phyloP scores from a whole-genome alignment of 2,888 invertebrate genomes.

The Hybos culiciformis region DNA sequence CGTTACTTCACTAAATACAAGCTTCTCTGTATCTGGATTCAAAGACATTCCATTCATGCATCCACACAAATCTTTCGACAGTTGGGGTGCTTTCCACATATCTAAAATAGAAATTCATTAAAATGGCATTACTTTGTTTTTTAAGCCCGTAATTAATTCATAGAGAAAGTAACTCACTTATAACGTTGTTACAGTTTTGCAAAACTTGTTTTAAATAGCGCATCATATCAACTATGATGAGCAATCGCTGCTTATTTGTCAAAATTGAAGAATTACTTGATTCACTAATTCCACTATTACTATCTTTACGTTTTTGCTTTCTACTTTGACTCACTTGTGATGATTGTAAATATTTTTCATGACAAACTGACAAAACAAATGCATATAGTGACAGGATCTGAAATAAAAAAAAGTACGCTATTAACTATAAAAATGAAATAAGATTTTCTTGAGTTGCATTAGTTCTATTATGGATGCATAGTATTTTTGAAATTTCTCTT shows the following conservation, averaged over 20 bases:
- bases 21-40: conserved; percentile 30
- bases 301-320: conserved; percentile 17
- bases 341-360: conserved; percentile 24
- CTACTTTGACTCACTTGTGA: conserved; percentile 25
- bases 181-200: conserved; percentile 20
- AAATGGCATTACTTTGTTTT: background rate
- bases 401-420: conserved; percentile 5
- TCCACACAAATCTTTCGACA: conserved; percentile 27
- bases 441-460: conserved; percentile 1
- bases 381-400: conserved; percentile 34
- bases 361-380: conserved; percentile 29
- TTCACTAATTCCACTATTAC: conserved; percentile 22
- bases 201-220: conserved; percentile 30
- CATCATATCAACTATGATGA: conserved; percentile 29
- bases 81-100: conserved; percentile 27
- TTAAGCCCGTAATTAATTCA: background rate
- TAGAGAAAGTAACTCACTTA: background rate
- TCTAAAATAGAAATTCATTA: conserved; percentile 17
- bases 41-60: conserved; percentile 35
- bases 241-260: conserved; percentile 30
- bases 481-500: too few species aligned
- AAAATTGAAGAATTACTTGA: conserved; percentile 11
- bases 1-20: conserved; percentile 29
- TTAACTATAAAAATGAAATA: conserved; percentile 1
- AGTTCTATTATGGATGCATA: too few species aligned